A percentile compares a stretch with the other conserved stretches of the same genome.
phyloP scores from a whole-genome alignment of 1,140 invertebrate species.

The Archegozetes longisetosus region DNA sequence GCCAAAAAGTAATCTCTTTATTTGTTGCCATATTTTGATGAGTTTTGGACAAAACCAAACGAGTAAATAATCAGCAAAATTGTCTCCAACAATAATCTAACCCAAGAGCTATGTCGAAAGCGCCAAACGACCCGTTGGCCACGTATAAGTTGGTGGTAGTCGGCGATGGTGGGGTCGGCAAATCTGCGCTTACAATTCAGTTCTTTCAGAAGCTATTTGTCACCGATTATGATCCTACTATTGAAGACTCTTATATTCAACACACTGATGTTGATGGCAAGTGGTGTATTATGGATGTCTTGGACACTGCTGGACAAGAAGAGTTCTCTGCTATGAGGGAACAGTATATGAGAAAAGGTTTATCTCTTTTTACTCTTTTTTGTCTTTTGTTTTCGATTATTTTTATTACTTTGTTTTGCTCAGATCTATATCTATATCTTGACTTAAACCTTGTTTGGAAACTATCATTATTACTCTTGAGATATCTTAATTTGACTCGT shows the following conservation, averaged over 20 bases:
- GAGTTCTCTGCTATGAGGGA: constrained; percentile 92
- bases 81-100: no score
- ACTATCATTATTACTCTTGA: no score
- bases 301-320: constrained; percentile 94
- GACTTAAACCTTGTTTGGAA: no score
- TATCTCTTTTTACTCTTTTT: no score
- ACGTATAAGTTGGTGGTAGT: constrained; percentile 60
- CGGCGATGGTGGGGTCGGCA: constrained; percentile 75
- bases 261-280: constrained; percentile 81
- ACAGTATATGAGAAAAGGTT: constrained; percentile 81
- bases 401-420: no score
- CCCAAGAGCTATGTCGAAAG: background rate
- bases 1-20: no score
- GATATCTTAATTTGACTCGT: no score
- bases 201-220: constrained; percentile 82
- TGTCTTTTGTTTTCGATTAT: no score
- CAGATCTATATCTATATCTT: no score
- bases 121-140: background rate
- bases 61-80: no score
- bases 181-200: constrained; percentile 78
- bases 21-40: no score
- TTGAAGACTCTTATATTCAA: constrained; percentile 76
- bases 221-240: constrained; percentile 77
- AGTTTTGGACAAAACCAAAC: no score
- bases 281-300: constrained; percentile 77